Evolutionary conservation across 2,888 invertebrate species (phyloP).

Genomic region (Ectemnius continuus): DNA sequence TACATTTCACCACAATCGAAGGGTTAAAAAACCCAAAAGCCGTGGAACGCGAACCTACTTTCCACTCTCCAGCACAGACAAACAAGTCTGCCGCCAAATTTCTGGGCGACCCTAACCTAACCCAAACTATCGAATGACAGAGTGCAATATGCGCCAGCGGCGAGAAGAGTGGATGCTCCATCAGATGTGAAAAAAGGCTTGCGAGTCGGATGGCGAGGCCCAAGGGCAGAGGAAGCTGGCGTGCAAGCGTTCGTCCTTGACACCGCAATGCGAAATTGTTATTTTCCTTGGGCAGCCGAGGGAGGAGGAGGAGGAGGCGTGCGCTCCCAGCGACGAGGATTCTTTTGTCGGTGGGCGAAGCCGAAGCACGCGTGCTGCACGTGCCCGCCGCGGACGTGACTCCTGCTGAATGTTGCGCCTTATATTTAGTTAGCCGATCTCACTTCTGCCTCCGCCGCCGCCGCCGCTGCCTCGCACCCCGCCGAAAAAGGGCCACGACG

Average conservation of each 20-base stretch:
- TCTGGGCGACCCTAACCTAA: not conserved
- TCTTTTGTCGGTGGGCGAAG: slow-evolving; percentile 69
- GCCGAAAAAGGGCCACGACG: no score
- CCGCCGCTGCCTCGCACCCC: no score
- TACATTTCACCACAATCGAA: no score
- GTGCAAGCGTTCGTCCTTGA: slow-evolving; percentile 55
- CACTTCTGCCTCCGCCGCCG: slow-evolving; percentile 56
- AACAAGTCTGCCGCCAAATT: no score
- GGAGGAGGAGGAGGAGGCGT: slow-evolving; percentile 25
- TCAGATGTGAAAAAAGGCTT: no score
- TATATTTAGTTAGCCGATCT: slow-evolving; percentile 62
- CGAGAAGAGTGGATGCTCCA: no score
- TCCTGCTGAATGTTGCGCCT: slow-evolving; percentile 62
- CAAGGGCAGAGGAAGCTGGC: slow-evolving; percentile 9
- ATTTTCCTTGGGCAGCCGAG: slow-evolving; percentile 42
- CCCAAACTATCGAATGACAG: no score
- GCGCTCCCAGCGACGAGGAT: slow-evolving; percentile 49
- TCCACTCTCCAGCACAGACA: no score
- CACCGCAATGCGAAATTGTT: slow-evolving; percentile 48
- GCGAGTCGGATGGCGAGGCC: no score
- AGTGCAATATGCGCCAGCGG: no score
- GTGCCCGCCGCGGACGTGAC: slow-evolving; percentile 72
- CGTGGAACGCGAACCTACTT: no score
- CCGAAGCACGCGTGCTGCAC: slow-evolving; percentile 73
- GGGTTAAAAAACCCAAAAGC: no score